Conservation (phyloP, 2,888 invertebrate genomes). For the Bibio marci region DNA sequence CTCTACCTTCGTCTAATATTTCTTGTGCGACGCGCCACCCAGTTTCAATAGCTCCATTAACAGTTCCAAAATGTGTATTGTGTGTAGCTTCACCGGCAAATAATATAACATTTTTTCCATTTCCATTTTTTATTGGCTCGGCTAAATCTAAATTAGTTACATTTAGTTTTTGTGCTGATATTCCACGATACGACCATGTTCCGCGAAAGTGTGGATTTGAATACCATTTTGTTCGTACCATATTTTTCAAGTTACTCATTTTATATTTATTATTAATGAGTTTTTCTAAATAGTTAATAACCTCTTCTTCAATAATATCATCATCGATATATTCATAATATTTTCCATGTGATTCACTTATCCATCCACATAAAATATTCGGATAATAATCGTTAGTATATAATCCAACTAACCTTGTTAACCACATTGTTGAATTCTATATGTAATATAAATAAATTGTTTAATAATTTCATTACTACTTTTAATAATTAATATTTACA, state of each 20-base stretch:
- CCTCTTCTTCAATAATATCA: no score
- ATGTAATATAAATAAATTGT: no score
- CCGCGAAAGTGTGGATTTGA: slow-evolving; percentile 41
- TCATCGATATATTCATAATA: no score
- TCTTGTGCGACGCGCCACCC: slow-evolving; percentile 55
- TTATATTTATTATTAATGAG: background rate
- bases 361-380: slow-evolving; percentile 48
- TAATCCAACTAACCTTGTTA: slow-evolving; percentile 47
- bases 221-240: slow-evolving; percentile 44
- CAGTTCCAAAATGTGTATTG: slow-evolving; percentile 42
- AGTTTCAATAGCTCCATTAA: slow-evolving; percentile 54
- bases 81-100: slow-evolving; percentile 55
- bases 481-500: no score
- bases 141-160: slow-evolving; percentile 36
- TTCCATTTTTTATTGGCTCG: slow-evolving; percentile 29
- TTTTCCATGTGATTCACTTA: slow-evolving; percentile 31
- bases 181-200: slow-evolving; percentile 44
- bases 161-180: slow-evolving; percentile 35
- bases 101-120: slow-evolving; percentile 34
- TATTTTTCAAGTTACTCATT: background rate
- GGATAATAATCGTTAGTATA: slow-evolving; percentile 44
- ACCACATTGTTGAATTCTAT: slow-evolving; percentile 5
- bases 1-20: slow-evolving; percentile 19
- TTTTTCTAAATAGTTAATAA: background rate
- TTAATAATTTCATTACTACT: no score